Base-by-base conservation (phyloP, 2,113 vertebrate genomes). In the Cercopithecus mona region DNA sequence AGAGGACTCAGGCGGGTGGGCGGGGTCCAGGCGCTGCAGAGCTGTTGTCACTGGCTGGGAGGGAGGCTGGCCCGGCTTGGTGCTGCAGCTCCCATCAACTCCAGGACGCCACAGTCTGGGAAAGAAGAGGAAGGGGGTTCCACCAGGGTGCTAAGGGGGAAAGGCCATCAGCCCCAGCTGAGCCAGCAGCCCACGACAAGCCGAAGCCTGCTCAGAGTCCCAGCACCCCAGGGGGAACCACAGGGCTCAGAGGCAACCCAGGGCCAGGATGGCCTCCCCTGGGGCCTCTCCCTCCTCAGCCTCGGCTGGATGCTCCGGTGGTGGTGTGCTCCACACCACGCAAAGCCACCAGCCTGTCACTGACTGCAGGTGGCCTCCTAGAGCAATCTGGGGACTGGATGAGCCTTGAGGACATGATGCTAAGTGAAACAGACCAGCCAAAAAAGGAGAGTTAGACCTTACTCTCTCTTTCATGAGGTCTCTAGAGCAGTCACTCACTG, bases 1-100 rank as follows among this genome's bases (percentile, higher is more conserved):
- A 80, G 18, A 85, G 72, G 55, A 83, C 2, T 6, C 85, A 40
- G 64, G 66, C 16, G 6, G 89, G 48, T 25, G 25, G 88, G 82
- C n/a, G 45, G 84, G 61, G 86, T 92, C 73, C 73, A 30, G 45
- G 59, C 20, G 40, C 40, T 27, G 38, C 0, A 4, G 18, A 38
- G 80, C 85, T 9, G 55, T 83, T 27, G 95, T 96, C 96, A 97
- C 72, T 93, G 93, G 95, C 75, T 57, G 75, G 43, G 64, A 43
- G 0, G 52, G 64, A 94, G 64, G 83, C 79, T 43, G 88, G 92
- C 66, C 75, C 1, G 22, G 83, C 20, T 20, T 4, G 0, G n/a
- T 83, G 87, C 94, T 92, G 81, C 86, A 48, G 61, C 52, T 55
- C 72, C 93, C 98, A 96, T 97, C 87, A 81, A 94, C 90, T 90